Evolutionary conservation across 2,113 vertebrate species (phyloP), one percentile per base, ranked within the genome.

Genomic region (Xenopus laevis): DNA sequence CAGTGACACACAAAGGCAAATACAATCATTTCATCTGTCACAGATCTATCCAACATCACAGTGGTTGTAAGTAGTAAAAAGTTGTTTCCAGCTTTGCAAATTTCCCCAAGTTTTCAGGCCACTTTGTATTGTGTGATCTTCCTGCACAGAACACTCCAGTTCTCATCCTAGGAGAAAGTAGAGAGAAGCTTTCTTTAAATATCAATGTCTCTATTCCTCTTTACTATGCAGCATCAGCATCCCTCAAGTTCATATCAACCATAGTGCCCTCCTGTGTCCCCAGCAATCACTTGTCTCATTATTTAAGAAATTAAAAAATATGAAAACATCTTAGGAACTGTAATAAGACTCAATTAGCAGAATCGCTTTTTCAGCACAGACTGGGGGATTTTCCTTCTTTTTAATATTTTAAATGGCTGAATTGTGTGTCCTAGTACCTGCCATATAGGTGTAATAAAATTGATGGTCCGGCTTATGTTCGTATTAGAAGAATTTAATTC

Each of bases 251-350:
- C 84, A 82, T 72, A 83, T 86, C 89, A 89, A 91, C 85, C 87
- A 84, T 84, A 81, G 80, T 90, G 87, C 87, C 89, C 88, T 90
- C 89, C 87, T 89, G 86, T 90, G 89, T 91, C 87, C 88, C 87
- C 83, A 84, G 89, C 88, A 91, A 92, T 91, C 89, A 88, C 87
- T 91, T 87, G 87, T 89, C 89, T 91, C 91, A 91, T 90, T 68
- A 75, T 75, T 89, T 91, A 91, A 87, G 87, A 91, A 90, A 91
- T 92, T 91, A 91, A 91, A 92, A 89, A 91, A 91, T 91, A 91
- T 84, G 86, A 89, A 89, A 88, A 91, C 87, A 91, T 91, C 89
- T 92, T 90, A 89, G 89, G 89, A 91, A 87, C 88, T 89, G 90
- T 89, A 92, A 90, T 91, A 90, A 91, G 90, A 87, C 87, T 87